Conservation (phyloP, 2,888 invertebrate species). For the Tetramorium bicarinatum region DNA sequence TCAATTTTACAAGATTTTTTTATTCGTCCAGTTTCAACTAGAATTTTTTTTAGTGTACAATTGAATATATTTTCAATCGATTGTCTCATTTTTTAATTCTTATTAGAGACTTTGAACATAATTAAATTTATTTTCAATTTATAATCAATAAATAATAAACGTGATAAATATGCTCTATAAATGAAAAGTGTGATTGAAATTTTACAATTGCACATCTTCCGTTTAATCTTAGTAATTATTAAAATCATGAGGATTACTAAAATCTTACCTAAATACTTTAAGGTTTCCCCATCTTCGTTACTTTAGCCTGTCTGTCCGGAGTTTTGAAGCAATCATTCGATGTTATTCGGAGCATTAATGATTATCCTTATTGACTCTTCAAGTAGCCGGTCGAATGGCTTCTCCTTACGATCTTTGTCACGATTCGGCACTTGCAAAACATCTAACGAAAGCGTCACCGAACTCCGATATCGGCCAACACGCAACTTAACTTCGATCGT, state of each 20-base stretch:
- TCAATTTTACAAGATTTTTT: too few species aligned
- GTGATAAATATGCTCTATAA: not conserved
- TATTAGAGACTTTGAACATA: not conserved
- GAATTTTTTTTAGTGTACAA: too few species aligned
- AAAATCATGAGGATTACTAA: not conserved
- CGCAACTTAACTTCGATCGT: not conserved
- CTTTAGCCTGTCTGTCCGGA: constrained; percentile 25
- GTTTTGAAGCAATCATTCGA: constrained; percentile 35
- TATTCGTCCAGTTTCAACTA: too few species aligned
- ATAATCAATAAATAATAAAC: not conserved
- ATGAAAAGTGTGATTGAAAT: not conserved
- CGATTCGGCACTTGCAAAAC: not conserved
- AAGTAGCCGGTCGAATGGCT: not conserved
- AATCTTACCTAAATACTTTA: constrained; percentile 67
- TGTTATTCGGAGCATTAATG: not conserved
- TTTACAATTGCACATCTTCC: not conserved
- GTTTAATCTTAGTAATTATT: not conserved
- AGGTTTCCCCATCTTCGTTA: constrained; percentile 67
- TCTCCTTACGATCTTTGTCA: not conserved
- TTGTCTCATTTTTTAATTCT: constrained; percentile 5
- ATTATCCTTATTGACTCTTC: constrained; percentile 51
- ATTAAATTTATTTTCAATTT: constrained; percentile 15
- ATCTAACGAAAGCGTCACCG: not conserved
- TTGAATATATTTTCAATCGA: not conserved
- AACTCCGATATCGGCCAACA: constrained; percentile 3